Evolutionary conservation across 1,140 invertebrate genomes (phyloP).

Genomic region (Drosophila tsacasi): DNA sequence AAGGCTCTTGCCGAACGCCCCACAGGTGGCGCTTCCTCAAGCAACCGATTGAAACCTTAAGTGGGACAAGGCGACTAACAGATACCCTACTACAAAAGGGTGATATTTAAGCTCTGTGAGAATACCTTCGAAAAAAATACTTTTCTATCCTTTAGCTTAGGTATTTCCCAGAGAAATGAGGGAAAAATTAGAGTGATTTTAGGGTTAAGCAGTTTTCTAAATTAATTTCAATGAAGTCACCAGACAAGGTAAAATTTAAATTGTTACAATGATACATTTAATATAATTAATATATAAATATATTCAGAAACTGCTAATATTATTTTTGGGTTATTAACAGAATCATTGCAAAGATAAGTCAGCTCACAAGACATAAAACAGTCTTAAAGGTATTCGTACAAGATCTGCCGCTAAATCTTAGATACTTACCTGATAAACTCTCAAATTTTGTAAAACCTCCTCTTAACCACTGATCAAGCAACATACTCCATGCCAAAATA

Average conservation of each 20-base stretch:
- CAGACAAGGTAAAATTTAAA: not conserved
- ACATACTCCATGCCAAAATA: conserved; percentile 28
- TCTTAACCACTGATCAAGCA: not conserved
- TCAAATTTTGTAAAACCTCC: too few species aligned
- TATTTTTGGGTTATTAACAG: not conserved
- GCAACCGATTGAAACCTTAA: conserved; percentile 19
- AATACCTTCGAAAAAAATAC: not conserved
- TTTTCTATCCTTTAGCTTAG: not conserved
- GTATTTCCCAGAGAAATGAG: too few species aligned
- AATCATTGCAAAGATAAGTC: not conserved
- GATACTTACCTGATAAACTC: not conserved
- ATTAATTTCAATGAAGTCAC: not conserved
- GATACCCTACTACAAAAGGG: conserved; percentile 24
- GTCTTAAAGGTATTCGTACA: not conserved
- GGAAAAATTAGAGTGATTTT: not conserved
- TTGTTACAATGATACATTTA: not conserved
- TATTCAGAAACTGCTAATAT: not conserved
- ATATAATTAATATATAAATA: not conserved
- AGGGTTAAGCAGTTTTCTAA: rapidly evolving
- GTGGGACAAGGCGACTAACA: conserved; percentile 29
- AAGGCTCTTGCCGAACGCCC: conserved; percentile 51
- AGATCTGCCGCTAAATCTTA: not conserved
- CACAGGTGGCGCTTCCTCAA: conserved; percentile 74
- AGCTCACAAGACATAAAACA: not conserved
- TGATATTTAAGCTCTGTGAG: not conserved